Evolutionary conservation across 1,140 invertebrate species (phyloP).

Genomic region (silkworm (Bombyx mori)): DNA sequence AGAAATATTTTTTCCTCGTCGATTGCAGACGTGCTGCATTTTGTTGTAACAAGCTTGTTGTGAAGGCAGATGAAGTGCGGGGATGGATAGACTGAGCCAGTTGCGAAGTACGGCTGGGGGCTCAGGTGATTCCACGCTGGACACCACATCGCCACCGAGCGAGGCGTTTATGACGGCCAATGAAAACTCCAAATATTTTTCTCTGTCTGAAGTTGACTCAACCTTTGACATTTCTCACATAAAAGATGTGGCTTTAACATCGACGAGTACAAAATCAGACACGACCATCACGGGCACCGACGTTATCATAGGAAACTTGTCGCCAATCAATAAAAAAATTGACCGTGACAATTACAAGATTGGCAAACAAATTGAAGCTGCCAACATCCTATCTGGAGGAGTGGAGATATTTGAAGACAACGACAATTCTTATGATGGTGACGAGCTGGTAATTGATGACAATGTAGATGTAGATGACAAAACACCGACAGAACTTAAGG

Average conservation of each 20-base stretch:
- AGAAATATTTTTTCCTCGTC: conserved; percentile 6
- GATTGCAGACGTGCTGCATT: conserved; percentile 12
- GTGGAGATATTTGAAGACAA: conserved; percentile 69
- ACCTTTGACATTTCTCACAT: conserved; percentile 46
- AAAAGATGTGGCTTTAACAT: conserved; percentile 34
- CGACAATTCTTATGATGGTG: conserved; percentile 66
- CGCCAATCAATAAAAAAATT: conserved; percentile 48
- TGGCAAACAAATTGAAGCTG: conserved; percentile 60
- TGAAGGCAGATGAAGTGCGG: conserved; percentile 62
- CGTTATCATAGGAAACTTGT: conserved; percentile 42
- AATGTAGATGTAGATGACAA: conserved; percentile 45
- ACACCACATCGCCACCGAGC: conserved; percentile 44
- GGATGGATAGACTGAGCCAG: conserved; percentile 64
- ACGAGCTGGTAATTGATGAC: conserved; percentile 67
- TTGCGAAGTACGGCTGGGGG: conserved; percentile 49
- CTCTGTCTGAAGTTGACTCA: conserved; percentile 59
- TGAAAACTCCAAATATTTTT: conserved; percentile 63
- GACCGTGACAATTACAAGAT: conserved; percentile 54
- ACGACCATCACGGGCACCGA: conserved; percentile 24
- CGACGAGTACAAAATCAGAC: conserved; percentile 25
- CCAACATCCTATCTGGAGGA: conserved; percentile 62
- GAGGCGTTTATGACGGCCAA: conserved; percentile 62
- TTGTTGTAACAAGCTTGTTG: conserved; percentile 24
- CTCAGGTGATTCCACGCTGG: conserved; percentile 47
- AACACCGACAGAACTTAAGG: conserved; percentile 22